A percentile compares a stretch with the other conserved stretches of the same genome.
These are phyloP conservation scores for Alexandromys fortis DNA, from an alignment of 2,113 vertebrate species.

Conservation along the genomic window DNA sequence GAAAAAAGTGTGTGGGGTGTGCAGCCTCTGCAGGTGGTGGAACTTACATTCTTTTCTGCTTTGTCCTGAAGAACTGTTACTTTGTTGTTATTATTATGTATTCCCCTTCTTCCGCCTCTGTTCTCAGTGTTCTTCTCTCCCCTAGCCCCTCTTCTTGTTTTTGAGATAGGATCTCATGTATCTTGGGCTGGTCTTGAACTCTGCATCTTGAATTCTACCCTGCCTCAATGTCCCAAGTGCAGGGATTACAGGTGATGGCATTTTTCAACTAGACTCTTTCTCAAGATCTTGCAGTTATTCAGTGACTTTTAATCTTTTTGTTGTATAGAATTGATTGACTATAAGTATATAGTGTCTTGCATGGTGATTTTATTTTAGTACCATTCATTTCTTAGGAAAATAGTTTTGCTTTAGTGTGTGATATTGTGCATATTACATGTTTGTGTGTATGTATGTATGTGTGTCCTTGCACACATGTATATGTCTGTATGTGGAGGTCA, in stretches of 20 bases:
- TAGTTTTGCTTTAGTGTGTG: conserved; percentile 13
- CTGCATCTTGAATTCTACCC: not conserved
- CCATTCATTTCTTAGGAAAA: conserved; percentile 24
- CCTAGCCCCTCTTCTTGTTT: not conserved
- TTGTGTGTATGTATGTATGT: not conserved
- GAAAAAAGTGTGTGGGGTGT: not conserved
- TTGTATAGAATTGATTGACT: not conserved
- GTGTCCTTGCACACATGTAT: not conserved
- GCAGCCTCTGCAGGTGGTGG: no score
- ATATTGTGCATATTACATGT: not conserved
- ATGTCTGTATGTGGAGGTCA: not conserved
- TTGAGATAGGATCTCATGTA: not conserved
- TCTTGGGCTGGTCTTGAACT: not conserved
- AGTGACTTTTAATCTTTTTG: not conserved
- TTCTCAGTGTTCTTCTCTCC: not conserved
- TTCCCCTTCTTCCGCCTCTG: not conserved
- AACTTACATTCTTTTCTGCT: not conserved
- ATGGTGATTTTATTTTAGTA: not conserved
- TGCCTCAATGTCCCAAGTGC: not conserved
- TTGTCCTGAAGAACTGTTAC: not conserved
- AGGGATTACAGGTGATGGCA: not conserved
- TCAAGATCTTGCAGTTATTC: not conserved
- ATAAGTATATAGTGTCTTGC: conserved; percentile 39
- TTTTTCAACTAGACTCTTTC: not conserved
- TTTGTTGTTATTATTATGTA: not conserved